phyloP scores from a whole-genome alignment of 2,113 vertebrate species.

The Octodon degus region DNA sequence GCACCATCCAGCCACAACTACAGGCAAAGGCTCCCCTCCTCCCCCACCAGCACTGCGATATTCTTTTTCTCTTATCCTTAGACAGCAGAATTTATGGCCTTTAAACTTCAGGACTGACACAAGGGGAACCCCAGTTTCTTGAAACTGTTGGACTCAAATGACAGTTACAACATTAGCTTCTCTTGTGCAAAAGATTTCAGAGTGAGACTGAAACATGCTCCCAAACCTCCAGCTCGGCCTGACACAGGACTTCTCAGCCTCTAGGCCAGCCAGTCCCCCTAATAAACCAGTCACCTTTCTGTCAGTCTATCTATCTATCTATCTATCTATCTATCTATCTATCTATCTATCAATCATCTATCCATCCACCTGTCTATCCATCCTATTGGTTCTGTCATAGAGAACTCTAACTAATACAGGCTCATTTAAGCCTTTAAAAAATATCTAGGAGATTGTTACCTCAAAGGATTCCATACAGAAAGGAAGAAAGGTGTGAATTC shows the following conservation, averaged over 20 bases:
- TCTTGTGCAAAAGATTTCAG: not conserved
- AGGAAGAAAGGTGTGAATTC: not conserved
- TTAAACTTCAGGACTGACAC: not conserved
- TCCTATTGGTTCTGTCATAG: not conserved
- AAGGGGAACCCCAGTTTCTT: not conserved
- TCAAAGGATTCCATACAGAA: not conserved
- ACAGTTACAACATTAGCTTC: not conserved
- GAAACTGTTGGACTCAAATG: not conserved
- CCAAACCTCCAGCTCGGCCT: not conserved
- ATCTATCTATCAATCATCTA: not conserved
- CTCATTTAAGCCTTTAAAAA: not conserved
- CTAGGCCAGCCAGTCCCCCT: not conserved
- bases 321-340: no score
- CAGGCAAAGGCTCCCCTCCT: not conserved
- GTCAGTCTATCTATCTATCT: not conserved
- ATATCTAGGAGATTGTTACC: rapidly evolving
- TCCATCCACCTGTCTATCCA: not conserved
- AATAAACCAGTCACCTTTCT: not conserved
- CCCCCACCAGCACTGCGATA: not conserved
- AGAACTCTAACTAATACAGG: not conserved
- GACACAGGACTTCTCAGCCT: not conserved
- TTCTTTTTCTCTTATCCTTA: not conserved
- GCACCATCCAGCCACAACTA: not conserved
- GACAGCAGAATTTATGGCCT: not conserved
- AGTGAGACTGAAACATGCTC: not conserved